Percentiles rank a stretch among this genome's conserved stretches.
Evolutionary conservation across 2,888 invertebrate genomes (phyloP).

Genomic region (Erannis defoliaria): DNA sequence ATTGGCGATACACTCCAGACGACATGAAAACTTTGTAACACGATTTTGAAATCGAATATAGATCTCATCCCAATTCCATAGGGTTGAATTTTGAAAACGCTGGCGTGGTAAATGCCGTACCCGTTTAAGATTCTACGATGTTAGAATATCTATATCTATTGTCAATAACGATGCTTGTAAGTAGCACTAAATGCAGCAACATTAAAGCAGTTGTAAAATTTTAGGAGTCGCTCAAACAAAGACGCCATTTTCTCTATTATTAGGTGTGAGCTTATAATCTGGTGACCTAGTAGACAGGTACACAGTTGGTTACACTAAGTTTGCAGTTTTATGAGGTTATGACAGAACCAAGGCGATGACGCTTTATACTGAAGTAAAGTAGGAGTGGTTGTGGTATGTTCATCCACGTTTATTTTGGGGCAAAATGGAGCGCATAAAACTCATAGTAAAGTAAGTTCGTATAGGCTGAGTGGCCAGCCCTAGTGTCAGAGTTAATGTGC

Average conservation of each 20-base stretch:
- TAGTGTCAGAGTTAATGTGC: too few species aligned
- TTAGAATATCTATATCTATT: slow-evolving; percentile 7
- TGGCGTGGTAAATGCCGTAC: not conserved
- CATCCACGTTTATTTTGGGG: not conserved
- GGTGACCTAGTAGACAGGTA: slow-evolving; percentile 6
- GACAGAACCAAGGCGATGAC: not conserved
- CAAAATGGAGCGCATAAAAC: not conserved
- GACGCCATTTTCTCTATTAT: not conserved
- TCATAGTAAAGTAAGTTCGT: too few species aligned
- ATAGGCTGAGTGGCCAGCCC: too few species aligned
- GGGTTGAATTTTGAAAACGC: slow-evolving; percentile 3
- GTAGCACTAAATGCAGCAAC: slow-evolving; percentile 6
- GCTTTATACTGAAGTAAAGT: slow-evolving; percentile 10
- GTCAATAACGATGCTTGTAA: slow-evolving; percentile 6
- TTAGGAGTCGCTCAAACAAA: slow-evolving; percentile 9
- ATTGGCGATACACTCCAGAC: slow-evolving; percentile 17
- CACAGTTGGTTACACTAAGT: slow-evolving; percentile 8
- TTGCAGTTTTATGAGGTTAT: slow-evolving; percentile 17
- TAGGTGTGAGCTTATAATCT: slow-evolving; percentile 12
- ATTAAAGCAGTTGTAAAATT: slow-evolving; percentile 11
- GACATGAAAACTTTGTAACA: slow-evolving; percentile 12
- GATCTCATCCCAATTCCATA: not conserved
- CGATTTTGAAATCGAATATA: slow-evolving; percentile 1
- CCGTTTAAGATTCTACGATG: slow-evolving; percentile 12
- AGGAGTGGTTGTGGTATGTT: not conserved